These are phyloP conservation scores for Drosophila fulvimacula DNA, from an alignment of 2,888 invertebrate species.

Conservation along the genomic window DNA sequence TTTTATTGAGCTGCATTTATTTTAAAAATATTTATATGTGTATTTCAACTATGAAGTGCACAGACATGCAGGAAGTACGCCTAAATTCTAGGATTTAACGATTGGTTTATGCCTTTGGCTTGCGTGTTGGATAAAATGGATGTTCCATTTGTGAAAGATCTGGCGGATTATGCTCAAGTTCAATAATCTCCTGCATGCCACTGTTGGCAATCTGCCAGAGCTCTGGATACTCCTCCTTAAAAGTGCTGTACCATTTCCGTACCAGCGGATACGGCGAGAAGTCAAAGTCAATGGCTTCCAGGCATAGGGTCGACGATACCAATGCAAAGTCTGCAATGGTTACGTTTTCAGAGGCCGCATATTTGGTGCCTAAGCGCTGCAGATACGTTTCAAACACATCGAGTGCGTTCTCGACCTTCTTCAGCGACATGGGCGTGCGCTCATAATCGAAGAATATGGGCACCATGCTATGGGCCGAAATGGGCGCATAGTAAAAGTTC, in stretches of 20 bases:
- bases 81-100: constrained; percentile 10
- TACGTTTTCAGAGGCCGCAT: constrained; percentile 88
- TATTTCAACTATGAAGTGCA: constrained; percentile 8
- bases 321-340: constrained; percentile 92
- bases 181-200: constrained; percentile 89
- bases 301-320: constrained; percentile 89
- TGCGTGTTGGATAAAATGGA: constrained; percentile 90
- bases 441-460: constrained; percentile 91
- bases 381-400: constrained; percentile 89
- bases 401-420: constrained; percentile 89
- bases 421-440: constrained; percentile 88
- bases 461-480: constrained; percentile 86
- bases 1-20: neutral
- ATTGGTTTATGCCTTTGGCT: constrained; percentile 75
- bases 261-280: constrained; percentile 87
- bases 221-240: constrained; percentile 88
- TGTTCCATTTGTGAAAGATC: constrained; percentile 89
- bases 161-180: constrained; percentile 90
- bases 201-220: constrained; percentile 89
- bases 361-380: constrained; percentile 86
- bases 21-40: constrained; percentile 1
- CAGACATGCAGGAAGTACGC: constrained; percentile 6
- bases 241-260: constrained; percentile 89
- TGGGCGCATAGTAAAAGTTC: constrained; percentile 90
- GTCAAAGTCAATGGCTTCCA: constrained; percentile 90